These are phyloP conservation scores for Thecocarcelia acutangulata DNA, from an alignment of 2,888 invertebrate genomes.

Conservation along the genomic window DNA sequence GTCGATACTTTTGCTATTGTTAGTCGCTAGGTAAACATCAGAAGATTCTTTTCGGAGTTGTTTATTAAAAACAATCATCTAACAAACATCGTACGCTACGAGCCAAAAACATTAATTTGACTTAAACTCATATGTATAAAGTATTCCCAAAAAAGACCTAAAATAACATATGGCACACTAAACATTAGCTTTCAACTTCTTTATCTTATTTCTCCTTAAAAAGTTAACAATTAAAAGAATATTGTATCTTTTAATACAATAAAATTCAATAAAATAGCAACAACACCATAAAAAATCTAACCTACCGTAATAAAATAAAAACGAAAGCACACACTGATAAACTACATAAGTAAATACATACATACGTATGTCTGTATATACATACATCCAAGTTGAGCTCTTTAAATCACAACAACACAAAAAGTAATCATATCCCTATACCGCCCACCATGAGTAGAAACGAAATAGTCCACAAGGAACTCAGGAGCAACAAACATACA, in stretches of 20 bases:
- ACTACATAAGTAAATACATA: too few species aligned
- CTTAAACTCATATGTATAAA: constrained; percentile 30
- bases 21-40: too few species aligned
- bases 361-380: too few species aligned
- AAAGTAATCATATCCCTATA: too few species aligned
- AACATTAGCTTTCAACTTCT: constrained; percentile 27
- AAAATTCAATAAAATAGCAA: constrained; percentile 22
- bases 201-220: neutral
- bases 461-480: neutral
- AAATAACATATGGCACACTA: neutral
- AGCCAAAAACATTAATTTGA: too few species aligned
- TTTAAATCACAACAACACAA: neutral
- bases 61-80: too few species aligned
- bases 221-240: neutral
- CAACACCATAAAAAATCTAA: constrained; percentile 21
- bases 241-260: neutral
- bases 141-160: constrained; percentile 2
- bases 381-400: too few species aligned
- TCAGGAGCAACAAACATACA: neutral
- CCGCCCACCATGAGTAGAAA: too few species aligned
- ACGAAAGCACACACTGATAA: neutral
- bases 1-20: too few species aligned
- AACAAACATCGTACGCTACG: too few species aligned
- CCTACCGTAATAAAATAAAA: constrained; percentile 34
- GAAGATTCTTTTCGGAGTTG: too few species aligned